Base-by-base conservation (phyloP, 2,113 vertebrate species). In the Caranx ignobilis region DNA sequence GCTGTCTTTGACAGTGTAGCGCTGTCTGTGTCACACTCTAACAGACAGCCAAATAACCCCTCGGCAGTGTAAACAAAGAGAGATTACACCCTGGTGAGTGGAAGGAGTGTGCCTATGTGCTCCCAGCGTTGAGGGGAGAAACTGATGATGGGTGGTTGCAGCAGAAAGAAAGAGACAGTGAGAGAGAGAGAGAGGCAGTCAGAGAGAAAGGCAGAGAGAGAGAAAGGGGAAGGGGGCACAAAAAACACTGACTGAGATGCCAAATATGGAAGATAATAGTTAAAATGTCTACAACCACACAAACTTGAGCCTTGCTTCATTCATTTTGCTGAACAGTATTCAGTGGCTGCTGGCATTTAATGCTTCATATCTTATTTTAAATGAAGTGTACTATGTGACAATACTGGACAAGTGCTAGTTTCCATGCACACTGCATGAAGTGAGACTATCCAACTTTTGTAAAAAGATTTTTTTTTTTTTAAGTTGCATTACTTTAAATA, bases 41-140 rank as follows among this genome's bases (percentile, higher is more conserved):
- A 93, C 93, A 93, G 94, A 95, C 94, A 94, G 93, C 92, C 92
- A 94, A 95, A 94, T 94, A 94, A 94, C 88, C 92, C 91, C 90
- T 93, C 93, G 92, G 93, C 93, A 92, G 91, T 88, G 87, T 94
- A 94, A 95, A 95, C 92, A 95, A 93, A 95, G 93, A 93, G 88
- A 92, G 91, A 95, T 94, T 94, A 95, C 93, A 93, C 93, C 91
- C 94, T 93, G 90, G 94, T 93, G 94, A 94, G 88, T 88, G 90
- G 91, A 90, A 80, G 90, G 90, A 90, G 93, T 89, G 86, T 92
- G 89, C 82, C 82, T 85, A 88, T 89, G 86, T 84, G 88, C 90
- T 90, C 83, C 75, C 70, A 86, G 88, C 80, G 75, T 64, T 16
- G 71, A 83, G 82, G 79, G 71, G 81, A 89, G 81, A 87, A 87